Evolutionary conservation across 2,113 vertebrate species (phyloP).

Genomic region (Charina bottae): DNA sequence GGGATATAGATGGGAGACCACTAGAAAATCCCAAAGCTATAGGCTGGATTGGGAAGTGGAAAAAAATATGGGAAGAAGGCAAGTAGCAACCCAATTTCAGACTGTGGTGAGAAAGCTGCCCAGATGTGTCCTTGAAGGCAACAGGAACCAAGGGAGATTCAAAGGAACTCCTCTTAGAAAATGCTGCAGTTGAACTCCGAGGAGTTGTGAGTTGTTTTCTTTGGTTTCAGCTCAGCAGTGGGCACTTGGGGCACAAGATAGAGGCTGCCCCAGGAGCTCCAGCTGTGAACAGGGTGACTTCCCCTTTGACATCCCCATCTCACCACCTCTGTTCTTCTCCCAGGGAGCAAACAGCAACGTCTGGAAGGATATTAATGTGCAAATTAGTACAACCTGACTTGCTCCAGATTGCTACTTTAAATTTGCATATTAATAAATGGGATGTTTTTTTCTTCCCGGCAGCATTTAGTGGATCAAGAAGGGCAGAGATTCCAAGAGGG

Average conservation of each 20-base stretch:
- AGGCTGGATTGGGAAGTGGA: too few species aligned
- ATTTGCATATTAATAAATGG: constrained; percentile 88
- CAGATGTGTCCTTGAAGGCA: too few species aligned
- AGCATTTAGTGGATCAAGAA: constrained; percentile 80
- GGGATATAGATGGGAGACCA: too few species aligned
- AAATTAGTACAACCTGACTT: constrained; percentile 83
- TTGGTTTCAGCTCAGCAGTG: constrained; percentile 45
- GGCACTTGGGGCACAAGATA: constrained; percentile 47
- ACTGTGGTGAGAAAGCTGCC: too few species aligned
- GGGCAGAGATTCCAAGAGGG: constrained; percentile 68
- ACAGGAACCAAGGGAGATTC: too few species aligned
- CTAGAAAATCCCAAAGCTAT: too few species aligned
- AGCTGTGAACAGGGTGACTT: constrained; percentile 33
- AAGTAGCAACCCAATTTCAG: too few species aligned
- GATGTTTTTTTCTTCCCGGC: constrained; percentile 68
- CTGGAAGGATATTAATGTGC: constrained; percentile 85
- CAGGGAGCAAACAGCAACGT: constrained; percentile 68
- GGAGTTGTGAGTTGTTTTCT: background rate
- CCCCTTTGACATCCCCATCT: background rate
- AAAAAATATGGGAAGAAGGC: too few species aligned
- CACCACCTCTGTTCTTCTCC: background rate
- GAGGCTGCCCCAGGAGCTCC: constrained; percentile 18
- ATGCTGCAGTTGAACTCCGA: background rate
- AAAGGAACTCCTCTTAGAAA: background rate
- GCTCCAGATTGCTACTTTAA: constrained; percentile 82